Conservation (phyloP, 1,140 invertebrate genomes). For the Galleria mellonella region DNA sequence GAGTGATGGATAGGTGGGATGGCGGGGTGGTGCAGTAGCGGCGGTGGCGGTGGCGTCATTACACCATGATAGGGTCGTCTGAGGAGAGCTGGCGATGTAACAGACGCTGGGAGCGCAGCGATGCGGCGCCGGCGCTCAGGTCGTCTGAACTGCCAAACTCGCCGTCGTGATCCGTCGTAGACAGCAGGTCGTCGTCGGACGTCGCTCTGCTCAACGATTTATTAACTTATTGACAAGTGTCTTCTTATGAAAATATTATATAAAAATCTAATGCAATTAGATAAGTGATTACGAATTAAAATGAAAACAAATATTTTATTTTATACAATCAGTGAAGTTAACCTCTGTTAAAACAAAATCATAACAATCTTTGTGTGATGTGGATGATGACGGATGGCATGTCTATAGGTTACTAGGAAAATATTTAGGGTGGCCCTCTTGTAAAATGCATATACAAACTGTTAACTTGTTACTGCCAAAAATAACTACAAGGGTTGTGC, state of each 20-base stretch:
- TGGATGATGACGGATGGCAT: too few species aligned
- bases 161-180: conserved; percentile 83
- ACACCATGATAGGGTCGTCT: conserved; percentile 68
- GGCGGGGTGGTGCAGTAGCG: background rate
- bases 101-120: conserved; percentile 49
- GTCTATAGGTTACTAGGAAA: too few species aligned
- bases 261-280: too few species aligned
- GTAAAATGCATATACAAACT: too few species aligned
- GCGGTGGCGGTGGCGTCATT: background rate
- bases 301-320: too few species aligned
- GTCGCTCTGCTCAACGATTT: conserved; percentile 74
- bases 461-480: too few species aligned
- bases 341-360: too few species aligned
- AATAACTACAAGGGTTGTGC: too few species aligned
- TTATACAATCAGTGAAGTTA: too few species aligned
- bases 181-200: conserved; percentile 89
- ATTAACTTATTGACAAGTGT: background rate
- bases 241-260: background rate
- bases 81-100: conserved; percentile 66
- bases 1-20: background rate
- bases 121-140: conserved; percentile 53
- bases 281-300: too few species aligned
- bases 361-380: too few species aligned
- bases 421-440: too few species aligned
- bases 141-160: conserved; percentile 81